Percentiles rank a stretch among this genome's conserved stretches.
These are phyloP conservation scores for Eospalax fontanierii DNA, from an alignment of 2,797 vertebrate species.

Conservation along the genomic window DNA sequence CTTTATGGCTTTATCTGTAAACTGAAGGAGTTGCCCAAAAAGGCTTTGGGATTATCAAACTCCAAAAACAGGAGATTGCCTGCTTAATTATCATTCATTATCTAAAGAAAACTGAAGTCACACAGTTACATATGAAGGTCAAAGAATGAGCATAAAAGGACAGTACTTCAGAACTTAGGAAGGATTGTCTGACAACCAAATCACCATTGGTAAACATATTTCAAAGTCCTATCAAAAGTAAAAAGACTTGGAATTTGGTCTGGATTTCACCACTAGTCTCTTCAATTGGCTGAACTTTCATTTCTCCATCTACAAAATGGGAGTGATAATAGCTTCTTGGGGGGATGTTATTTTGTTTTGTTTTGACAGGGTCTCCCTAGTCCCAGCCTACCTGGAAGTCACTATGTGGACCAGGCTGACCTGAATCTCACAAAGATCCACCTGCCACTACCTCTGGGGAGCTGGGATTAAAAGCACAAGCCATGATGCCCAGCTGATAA, in stretches of 20 bases:
- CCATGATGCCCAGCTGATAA: background rate
- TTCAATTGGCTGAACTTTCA: background rate
- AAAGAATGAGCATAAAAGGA: background rate
- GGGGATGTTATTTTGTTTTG: too few species aligned
- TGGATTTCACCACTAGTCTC: background rate
- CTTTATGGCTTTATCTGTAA: background rate
- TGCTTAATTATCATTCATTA: background rate
- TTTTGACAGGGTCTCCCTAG: too few species aligned
- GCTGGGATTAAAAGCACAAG: too few species aligned
- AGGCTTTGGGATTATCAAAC: constrained; percentile 1
- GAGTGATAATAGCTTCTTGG: too few species aligned
- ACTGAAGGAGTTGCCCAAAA: background rate
- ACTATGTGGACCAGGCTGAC: too few species aligned
- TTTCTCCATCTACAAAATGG: constrained; percentile 27
- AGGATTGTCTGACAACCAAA: background rate
- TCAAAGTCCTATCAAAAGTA: background rate
- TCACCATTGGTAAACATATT: background rate
- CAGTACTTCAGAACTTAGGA: background rate
- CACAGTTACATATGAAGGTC: background rate
- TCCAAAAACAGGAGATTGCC: background rate
- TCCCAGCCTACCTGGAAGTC: too few species aligned
- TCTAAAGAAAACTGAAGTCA: background rate
- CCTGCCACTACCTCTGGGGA: too few species aligned
- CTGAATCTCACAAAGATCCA: too few species aligned
- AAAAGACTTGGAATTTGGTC: background rate